phyloP scores from a whole-genome alignment of 2,888 invertebrate genomes.

The Aporophyla nigra region DNA sequence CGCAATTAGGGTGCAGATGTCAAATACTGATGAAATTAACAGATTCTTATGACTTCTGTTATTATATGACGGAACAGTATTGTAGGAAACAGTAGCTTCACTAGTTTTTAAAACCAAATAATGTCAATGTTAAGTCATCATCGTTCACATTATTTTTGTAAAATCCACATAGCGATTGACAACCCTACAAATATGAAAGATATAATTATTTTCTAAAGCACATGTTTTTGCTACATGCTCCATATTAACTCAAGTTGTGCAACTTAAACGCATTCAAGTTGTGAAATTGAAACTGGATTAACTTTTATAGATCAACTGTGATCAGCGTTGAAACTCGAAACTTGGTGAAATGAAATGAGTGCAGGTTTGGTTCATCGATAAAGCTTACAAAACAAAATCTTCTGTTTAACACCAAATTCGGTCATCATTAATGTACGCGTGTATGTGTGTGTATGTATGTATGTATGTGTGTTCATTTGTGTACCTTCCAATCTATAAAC shows the following conservation, averaged over 20 bases:
- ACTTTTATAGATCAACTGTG: not conserved
- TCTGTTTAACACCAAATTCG: not conserved
- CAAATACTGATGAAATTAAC: too few relatives aligned
- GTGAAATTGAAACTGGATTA: slow-evolving; percentile 28
- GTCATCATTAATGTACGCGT: not conserved
- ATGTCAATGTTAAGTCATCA: too few relatives aligned
- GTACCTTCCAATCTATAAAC: too few relatives aligned
- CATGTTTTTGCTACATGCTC: slow-evolving; percentile 36
- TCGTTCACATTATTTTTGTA: too few relatives aligned
- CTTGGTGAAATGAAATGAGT: not conserved
- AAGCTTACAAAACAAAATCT: not conserved
- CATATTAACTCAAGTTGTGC: slow-evolving; percentile 23
- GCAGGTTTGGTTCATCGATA: not conserved
- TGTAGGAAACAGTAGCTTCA: too few relatives aligned
- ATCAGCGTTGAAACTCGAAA: not conserved
- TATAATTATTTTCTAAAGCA: slow-evolving; percentile 22
- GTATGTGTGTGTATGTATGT: too few relatives aligned
- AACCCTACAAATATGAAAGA: not conserved
- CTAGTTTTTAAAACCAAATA: too few relatives aligned
- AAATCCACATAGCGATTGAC: not conserved
- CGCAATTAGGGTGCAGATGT: too few relatives aligned
- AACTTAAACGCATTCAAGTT: slow-evolving; percentile 18
- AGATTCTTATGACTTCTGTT: too few relatives aligned
- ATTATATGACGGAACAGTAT: too few relatives aligned
- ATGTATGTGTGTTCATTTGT: too few relatives aligned